These are phyloP conservation scores for Opisthograptis luteolata DNA, from an alignment of 2,888 invertebrate species.

Conservation along the genomic window DNA sequence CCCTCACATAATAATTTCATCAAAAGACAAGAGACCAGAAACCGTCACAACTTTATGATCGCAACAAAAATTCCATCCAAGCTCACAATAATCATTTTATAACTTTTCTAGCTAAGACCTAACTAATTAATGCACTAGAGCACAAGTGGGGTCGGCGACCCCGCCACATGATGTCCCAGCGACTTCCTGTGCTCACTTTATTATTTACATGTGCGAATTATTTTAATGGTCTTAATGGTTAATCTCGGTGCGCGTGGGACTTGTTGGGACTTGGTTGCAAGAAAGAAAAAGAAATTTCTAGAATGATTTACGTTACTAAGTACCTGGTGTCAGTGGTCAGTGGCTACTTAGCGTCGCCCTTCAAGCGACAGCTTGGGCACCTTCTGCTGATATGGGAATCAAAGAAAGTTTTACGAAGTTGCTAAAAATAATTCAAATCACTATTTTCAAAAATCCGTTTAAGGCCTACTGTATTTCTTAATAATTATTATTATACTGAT, in stretches of 20 bases:
- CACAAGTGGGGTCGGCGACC: slow-evolving; percentile 50
- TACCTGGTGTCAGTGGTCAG: too few relatives aligned
- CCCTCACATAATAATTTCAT: too few relatives aligned
- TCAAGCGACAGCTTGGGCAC: too few relatives aligned
- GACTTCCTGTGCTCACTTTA: slow-evolving; percentile 61
- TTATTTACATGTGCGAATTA: slow-evolving; percentile 63
- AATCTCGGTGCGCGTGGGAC: slow-evolving; percentile 44
- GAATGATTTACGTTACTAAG: neutral
- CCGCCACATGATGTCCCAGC: slow-evolving; percentile 58
- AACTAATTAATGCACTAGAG: slow-evolving; percentile 24
- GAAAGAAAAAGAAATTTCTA: neutral
- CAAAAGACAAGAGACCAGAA: too few relatives aligned
- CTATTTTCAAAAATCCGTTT: too few relatives aligned
- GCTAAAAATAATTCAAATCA: too few relatives aligned
- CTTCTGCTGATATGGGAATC: too few relatives aligned
- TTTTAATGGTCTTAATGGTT: slow-evolving; percentile 48
- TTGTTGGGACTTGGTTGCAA: neutral
- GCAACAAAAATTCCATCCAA: neutral
- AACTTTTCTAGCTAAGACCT: slow-evolving; percentile 17
- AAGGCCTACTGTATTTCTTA: too few relatives aligned
- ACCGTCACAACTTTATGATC: too few relatives aligned
- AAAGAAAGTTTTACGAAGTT: too few relatives aligned
- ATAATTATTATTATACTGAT: too few relatives aligned
- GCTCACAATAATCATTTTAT: slow-evolving; percentile 7
- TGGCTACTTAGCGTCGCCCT: too few relatives aligned